phyloP scores from a whole-genome alignment of 2,888 invertebrate genomes.

The Leucophora obtusa region DNA sequence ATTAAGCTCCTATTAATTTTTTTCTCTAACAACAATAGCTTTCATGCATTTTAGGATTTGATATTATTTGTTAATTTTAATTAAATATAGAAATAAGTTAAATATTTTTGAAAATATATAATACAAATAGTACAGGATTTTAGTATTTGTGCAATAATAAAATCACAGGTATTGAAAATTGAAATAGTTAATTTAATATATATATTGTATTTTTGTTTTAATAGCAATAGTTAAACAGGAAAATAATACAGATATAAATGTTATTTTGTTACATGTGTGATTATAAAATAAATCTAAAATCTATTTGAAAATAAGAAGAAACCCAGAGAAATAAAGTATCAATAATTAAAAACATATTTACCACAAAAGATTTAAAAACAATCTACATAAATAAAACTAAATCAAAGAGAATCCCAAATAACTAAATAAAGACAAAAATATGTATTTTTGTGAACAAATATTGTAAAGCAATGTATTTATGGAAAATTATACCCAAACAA shows the following conservation, averaged over 20 bases:
- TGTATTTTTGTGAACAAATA: constrained; percentile 74
- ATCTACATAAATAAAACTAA: constrained; percentile 14
- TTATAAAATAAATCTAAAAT: constrained; percentile 25
- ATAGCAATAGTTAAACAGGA: too few species aligned
- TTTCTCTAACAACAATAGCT: neutral
- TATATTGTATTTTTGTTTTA: too few species aligned
- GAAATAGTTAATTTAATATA: too few species aligned
- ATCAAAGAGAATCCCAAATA: constrained; percentile 13
- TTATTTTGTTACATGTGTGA: constrained; percentile 46
- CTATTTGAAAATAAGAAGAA: neutral
- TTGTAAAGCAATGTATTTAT: constrained; percentile 60
- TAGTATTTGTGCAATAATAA: too few species aligned
- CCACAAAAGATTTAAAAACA: neutral
- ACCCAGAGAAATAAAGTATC: too few species aligned
- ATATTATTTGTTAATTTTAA: constrained; percentile 41
- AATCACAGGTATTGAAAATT: too few species aligned
- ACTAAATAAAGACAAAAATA: constrained; percentile 21
- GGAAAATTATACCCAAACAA: constrained; percentile 21
- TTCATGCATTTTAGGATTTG: neutral
- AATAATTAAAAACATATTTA: constrained; percentile 16
- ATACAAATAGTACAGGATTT: too few species aligned
- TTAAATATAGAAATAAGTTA: neutral
- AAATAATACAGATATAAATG: too few species aligned
- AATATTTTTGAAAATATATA: too few species aligned
- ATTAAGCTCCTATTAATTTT: neutral